Base-by-base conservation (phyloP, 1,140 invertebrate species). In the Armadillidium nasatum region DNA sequence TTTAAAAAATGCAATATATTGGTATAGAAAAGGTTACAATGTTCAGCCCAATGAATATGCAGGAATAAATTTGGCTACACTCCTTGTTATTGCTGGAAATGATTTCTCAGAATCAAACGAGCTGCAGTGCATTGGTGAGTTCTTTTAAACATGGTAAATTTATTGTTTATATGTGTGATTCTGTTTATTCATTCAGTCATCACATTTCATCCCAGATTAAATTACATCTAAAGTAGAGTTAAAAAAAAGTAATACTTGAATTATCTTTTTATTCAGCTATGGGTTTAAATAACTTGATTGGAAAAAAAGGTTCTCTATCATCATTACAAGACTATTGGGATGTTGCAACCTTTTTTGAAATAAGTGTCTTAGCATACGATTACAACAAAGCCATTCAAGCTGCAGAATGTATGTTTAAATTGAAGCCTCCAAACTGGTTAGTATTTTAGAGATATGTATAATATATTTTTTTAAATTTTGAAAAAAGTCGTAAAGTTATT, bases 271-370 rank as follows among this genome's bases (percentile, higher is more conserved):
- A 83, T 82, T 44, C 81, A 91, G 94, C 92, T 75, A 94, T 98
- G 89, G 92, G 96, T 6, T 85, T 99, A 69, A 99, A 99, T 85
- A 97, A 97, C 87, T 87, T 99, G 67, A 98, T 99, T 83, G 97
- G 98, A 0, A 94, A 96, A 83, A 99, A 99, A 85, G 97, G 97
- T 22, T 96, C 94, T 84, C 85, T 99, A 19, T 90, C 91, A 0
- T 94, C 93, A 21, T 85, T 99, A 3, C 93, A 92, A 82, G 97
- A 99, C 83, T 99, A 99, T 84, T 99, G 98, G 98, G 96, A 98
- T 86, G 96, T 99, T 9, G 98, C 98, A 0, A 99, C 97, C 0
- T 99, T 98, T 86, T 99, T 99, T 86, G 98, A 99, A 86, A 98
- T 99, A 75, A 96, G 94, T 74, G 97, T 99, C 0, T 86, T 99